These are phyloP conservation scores for Mimumesa dahlbomi DNA, from an alignment of 2,888 invertebrate genomes.

Conservation along the genomic window DNA sequence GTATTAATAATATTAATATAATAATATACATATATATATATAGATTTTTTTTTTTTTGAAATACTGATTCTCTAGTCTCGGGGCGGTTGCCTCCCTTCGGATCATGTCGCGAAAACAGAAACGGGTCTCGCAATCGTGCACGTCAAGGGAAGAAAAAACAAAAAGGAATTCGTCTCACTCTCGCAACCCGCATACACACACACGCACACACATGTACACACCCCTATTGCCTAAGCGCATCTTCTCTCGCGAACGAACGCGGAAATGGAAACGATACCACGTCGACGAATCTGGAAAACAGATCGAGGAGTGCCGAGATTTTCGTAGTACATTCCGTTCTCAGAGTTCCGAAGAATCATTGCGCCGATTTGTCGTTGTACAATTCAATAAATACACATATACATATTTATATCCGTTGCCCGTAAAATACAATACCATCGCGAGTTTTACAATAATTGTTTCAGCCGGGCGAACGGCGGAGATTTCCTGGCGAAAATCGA, in stretches of 20 bases:
- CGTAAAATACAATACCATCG: too few species aligned
- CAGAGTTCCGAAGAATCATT: background rate
- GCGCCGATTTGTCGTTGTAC: slow-evolving; percentile 2
- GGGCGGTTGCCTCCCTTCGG: slow-evolving; percentile 68
- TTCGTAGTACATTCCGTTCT: background rate
- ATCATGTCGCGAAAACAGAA: slow-evolving; percentile 32
- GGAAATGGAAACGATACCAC: background rate
- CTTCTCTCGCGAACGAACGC: background rate
- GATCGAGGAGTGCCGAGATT: background rate
- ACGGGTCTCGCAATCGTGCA: slow-evolving; percentile 2
- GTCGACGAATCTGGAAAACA: background rate
- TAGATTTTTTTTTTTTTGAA: slow-evolving; percentile 50
- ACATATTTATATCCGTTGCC: too few species aligned
- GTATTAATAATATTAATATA: slow-evolving; percentile 65
- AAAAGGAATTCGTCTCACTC: too few species aligned
- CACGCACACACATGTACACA: slow-evolving; percentile 37
- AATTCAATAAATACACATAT: too few species aligned
- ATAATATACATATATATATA: slow-evolving; percentile 50
- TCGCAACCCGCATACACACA: too few species aligned
- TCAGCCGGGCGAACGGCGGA: too few species aligned
- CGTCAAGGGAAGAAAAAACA: too few species aligned
- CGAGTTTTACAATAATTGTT: too few species aligned
- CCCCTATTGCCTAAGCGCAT: slow-evolving; percentile 44
- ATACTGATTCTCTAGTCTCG: slow-evolving; percentile 69
- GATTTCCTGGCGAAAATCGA: too few species aligned